Conservation (phyloP, 2,888 invertebrate species). For the Cryptocheilus praepositus region DNA sequence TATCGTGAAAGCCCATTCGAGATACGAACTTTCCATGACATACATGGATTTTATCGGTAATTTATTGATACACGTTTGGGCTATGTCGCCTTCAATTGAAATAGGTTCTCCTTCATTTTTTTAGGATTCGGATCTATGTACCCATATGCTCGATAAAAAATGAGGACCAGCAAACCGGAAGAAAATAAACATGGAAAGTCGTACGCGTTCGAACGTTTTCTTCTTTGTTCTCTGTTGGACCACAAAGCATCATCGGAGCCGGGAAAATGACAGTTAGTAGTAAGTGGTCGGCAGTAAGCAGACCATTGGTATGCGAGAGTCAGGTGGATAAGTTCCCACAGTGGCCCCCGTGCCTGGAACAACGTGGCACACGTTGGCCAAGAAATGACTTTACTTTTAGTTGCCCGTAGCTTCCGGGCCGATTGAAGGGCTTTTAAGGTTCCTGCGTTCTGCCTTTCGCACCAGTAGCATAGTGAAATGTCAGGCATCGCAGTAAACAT, state of each 20-base stretch:
- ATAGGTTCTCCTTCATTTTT: no score
- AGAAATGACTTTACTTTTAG: conserved; percentile 54
- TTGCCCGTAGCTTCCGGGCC: conserved; percentile 11
- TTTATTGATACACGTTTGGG: no score
- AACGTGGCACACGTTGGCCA: conserved; percentile 57
- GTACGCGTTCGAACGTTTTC: no score
- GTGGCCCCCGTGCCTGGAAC: conserved; percentile 62
- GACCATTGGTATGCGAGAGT: conserved; percentile 59
- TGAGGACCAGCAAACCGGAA: no score
- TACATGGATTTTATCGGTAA: no score
- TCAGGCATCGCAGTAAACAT: background rate
- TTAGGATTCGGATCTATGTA: no score
- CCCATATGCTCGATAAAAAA: no score
- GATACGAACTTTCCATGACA: no score
- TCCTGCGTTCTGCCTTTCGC: conserved; percentile 12
- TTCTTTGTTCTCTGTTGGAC: conserved; percentile 5
- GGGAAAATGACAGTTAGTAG: conserved; percentile 3
- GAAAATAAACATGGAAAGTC: no score
- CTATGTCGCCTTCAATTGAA: no score
- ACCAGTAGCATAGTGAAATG: background rate
- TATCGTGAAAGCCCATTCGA: no score
- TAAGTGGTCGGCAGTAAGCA: conserved; percentile 25
- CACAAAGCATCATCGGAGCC: conserved; percentile 19
- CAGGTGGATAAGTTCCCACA: conserved; percentile 68
- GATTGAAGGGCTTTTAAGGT: conserved; percentile 31